Base-by-base conservation (phyloP, 2,888 invertebrate genomes). In the Tricholauxania praeusta region DNA sequence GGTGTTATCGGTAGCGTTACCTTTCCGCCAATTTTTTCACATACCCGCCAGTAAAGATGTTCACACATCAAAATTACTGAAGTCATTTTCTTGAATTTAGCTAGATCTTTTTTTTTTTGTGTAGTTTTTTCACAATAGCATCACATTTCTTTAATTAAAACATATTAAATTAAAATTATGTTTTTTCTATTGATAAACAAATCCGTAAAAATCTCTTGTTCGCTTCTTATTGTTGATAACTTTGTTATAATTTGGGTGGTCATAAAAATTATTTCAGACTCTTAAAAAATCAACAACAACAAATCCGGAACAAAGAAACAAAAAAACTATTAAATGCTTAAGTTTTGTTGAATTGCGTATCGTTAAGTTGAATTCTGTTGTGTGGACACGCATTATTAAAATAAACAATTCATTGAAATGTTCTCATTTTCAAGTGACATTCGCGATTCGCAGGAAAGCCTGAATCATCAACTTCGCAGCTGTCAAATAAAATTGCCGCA, bases 361-460 rank as follows among this genome's bases (percentile, higher is more conserved):
- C 12, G 22, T 32, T 22, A 32, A 67, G 48, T 60, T 39, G 39
- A 10, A 39, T 65, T 73, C 51, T 63, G 62, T 70, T 69, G 17
- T 67, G 68, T 74, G 73, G 78, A 73, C 74, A 75, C 74, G 77
- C 77, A 73, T 68, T 75, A 78, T 78, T 78, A 76, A 76, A 72
- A 76, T 69, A 77, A 76, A 78, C 73, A 74, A 74, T 76, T 74
- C 57, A 48, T 55, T 69, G 71, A 62, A 70, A 32, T 70, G 52
- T 52, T 62, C 17, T 19, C 19, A 39, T 39, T 39, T 39, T 48
- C 51, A 28, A 14, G 57, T 57, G 62, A 53, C 53, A 63, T 14
- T 62, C 53, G 62, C 17, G n/a, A 19, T 22, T 22, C 22, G 59
- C 22, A 15, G 67, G 15, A 53, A 48, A 22, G 68, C 59, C 68